Percentiles rank a stretch among this genome's conserved stretches.
phyloP scores from a whole-genome alignment of 2,113 vertebrate species.

The Mastomys natalensis region DNA sequence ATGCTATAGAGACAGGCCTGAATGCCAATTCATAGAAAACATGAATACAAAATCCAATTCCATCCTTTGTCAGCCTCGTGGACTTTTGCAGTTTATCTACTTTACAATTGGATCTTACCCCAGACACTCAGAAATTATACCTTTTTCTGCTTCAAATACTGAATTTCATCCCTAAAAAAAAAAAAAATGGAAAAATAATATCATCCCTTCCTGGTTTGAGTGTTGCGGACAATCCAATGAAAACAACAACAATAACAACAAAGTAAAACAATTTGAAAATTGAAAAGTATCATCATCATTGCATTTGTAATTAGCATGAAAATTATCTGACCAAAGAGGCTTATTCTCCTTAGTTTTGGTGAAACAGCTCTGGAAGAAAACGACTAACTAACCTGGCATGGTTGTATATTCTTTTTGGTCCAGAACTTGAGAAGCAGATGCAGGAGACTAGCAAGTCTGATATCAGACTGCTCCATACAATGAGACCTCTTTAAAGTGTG shows the following conservation, averaged over 20 bases:
- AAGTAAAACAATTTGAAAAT: conserved; percentile 28
- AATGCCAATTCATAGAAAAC: not conserved
- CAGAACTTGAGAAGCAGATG: not conserved
- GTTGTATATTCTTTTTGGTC: not conserved
- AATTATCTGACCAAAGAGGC: not conserved
- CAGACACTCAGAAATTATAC: not conserved
- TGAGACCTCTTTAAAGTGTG: not conserved
- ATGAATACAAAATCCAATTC: not conserved
- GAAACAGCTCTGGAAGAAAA: conserved; percentile 12
- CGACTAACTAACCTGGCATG: too few species aligned
- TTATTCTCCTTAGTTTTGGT: not conserved
- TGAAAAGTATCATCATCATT: not conserved
- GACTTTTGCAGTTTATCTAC: not conserved
- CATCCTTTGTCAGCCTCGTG: not conserved
- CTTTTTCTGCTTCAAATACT: not conserved
- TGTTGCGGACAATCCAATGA: not conserved
- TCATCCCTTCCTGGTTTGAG: not conserved
- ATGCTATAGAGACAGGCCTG: not conserved
- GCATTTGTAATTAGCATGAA: not conserved
- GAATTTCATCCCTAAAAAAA: not conserved
- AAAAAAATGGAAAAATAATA: conserved; percentile 18
- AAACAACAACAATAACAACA: not conserved
- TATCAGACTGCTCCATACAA: not conserved
- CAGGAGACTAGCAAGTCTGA: not conserved
- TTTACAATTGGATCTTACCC: not conserved